Base-by-base conservation (phyloP, 2,888 invertebrate genomes). In the Deroplatys truncata region DNA sequence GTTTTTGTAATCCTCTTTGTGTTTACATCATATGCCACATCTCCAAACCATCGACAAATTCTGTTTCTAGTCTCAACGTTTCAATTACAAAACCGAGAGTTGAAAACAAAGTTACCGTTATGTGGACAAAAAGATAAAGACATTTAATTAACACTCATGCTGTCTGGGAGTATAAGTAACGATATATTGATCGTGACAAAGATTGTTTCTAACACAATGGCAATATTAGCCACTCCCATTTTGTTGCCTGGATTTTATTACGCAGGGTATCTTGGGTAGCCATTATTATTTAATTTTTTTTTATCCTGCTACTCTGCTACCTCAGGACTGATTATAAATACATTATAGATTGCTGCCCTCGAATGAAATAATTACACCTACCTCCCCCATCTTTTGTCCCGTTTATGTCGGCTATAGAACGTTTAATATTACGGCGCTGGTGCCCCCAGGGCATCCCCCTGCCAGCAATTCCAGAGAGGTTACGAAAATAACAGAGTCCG, bases 261-360 rank as follows among this genome's bases (percentile, higher is more conserved):
- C 16, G 16, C 25, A 72, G 25, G 20, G 20, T 72, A 72, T 72
- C 25, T 7, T 72, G 20, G 56, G 20, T 20, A 20, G 56, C 20
- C 20, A 72, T 72, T 72, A 87, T 87, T 82, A n/a, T 15, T 28
- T 72, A 72, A 28, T 35, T 31, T 87, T 83, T 86, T 83, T 28
- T 82, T 20, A 72, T 72, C 20, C 9, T 72, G 16, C 25, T 20
- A 72, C 56, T 72, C 56, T 72, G 56, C 56, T 72, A 82, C 72
- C 2, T 2, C 35, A n/a, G n/a, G n/a, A 25, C 43, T 87, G 87
- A 87, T 87, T 87, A 87, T 87, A 87, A 87, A 87, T 87, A 87
- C 87, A 87, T 87, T 83, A 87, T 82, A 87, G 31, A 87, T 83
- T 82, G 82, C 35, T 29, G 16, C 56, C 82, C 43, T 35, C 9